Evolutionary conservation across 2,888 invertebrate genomes (phyloP).

Genomic region (Carabus problematicus): DNA sequence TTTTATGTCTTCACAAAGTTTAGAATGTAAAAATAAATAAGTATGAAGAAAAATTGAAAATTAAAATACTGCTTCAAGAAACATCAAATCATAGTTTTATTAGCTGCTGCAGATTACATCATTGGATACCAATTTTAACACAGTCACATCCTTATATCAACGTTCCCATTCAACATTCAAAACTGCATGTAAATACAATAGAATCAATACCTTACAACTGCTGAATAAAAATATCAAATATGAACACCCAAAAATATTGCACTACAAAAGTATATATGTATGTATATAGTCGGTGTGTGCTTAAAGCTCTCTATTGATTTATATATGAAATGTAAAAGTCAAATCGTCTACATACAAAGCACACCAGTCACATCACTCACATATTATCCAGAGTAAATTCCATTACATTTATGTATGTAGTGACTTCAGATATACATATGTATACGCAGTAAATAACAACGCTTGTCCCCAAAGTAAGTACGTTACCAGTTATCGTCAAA

Average conservation of each 20-base stretch:
- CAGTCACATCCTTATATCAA: conserved; percentile 16
- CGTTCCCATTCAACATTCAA: conserved; percentile 26
- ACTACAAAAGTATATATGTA: conserved; percentile 23
- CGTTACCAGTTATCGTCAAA: no score
- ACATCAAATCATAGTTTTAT: conserved; percentile 42
- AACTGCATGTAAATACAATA: conserved; percentile 13
- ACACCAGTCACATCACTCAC: background rate
- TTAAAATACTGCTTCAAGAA: conserved; percentile 42
- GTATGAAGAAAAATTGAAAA: conserved; percentile 34
- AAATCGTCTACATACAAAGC: no score
- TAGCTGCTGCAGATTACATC: conserved; percentile 37
- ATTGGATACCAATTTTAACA: conserved; percentile 27
- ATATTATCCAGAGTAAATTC: conserved; percentile 6
- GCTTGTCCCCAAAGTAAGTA: no score
- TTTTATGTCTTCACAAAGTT: conserved; percentile 43
- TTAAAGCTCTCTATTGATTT: conserved; percentile 14
- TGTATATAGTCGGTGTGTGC: conserved; percentile 18
- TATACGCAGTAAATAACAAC: no score
- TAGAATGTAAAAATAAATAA: conserved; percentile 43
- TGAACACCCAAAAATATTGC: conserved; percentile 30
- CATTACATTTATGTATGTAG: background rate
- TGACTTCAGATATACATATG: background rate
- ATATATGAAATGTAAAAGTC: conserved; percentile 6
- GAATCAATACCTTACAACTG: conserved; percentile 16
- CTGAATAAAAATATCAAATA: conserved; percentile 7